Conservation (phyloP, 2,113 vertebrate genomes). For the Theristicus caerulescens region DNA sequence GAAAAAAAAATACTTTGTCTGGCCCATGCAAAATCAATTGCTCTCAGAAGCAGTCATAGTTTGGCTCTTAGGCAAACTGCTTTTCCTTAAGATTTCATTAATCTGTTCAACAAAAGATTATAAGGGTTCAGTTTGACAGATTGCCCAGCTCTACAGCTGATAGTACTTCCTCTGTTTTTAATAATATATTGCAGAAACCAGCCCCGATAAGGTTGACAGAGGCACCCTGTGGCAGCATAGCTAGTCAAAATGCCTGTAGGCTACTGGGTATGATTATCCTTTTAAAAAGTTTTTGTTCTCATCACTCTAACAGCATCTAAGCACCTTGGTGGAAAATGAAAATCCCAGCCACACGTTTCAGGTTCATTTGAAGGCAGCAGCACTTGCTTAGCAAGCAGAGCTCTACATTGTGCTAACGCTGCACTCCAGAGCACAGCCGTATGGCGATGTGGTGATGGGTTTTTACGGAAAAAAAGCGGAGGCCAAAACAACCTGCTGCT, state of each 20-base stretch:
- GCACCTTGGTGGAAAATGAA: not conserved
- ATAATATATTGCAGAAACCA: not conserved
- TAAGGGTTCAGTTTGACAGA: not conserved
- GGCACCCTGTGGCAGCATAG: not conserved
- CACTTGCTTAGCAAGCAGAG: not conserved
- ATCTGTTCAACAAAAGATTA: not conserved
- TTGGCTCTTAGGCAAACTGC: not conserved
- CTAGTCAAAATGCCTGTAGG: not conserved
- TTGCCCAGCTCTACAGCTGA: not conserved
- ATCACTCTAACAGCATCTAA: not conserved
- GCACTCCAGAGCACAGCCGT: not conserved
- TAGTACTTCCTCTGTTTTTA: not conserved
- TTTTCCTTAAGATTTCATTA: not conserved
- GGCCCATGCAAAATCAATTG: not conserved
- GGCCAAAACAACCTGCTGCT: not conserved
- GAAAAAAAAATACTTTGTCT: not conserved
- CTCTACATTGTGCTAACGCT: not conserved
- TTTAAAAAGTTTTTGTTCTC: not conserved
- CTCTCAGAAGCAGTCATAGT: not conserved
- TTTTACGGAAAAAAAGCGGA: not conserved
- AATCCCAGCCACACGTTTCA: not conserved
- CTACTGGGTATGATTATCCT: not conserved
- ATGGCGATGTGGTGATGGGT: fast-evolving
- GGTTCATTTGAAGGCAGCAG: not conserved
- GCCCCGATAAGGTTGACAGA: not conserved